Evolutionary conservation across 2,888 invertebrate genomes (phyloP).

Genomic region (Smittia sp.): DNA sequence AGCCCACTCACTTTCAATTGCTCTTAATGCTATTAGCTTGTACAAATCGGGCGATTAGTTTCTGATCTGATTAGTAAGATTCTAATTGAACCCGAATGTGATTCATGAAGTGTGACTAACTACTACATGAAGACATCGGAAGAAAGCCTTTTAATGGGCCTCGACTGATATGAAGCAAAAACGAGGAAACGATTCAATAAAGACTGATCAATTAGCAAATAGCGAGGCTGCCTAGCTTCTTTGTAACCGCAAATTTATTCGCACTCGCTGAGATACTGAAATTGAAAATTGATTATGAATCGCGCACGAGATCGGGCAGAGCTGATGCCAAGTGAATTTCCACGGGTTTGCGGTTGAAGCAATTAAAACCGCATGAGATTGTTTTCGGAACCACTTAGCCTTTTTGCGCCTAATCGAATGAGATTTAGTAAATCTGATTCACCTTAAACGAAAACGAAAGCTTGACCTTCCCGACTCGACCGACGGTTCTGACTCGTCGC

Average conservation of each 20-base stretch:
- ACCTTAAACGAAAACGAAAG: constrained; percentile 2
- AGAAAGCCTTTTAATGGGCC: no score
- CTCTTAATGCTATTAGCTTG: no score
- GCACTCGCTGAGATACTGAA: background rate
- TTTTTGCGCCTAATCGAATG: background rate
- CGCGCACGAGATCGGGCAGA: background rate
- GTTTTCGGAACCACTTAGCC: background rate
- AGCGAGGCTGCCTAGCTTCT: background rate
- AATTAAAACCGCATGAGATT: background rate
- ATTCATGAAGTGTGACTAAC: no score
- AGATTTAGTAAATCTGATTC: background rate
- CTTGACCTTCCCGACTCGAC: background rate
- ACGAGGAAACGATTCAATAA: background rate
- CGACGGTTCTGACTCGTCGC: background rate
- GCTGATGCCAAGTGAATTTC: background rate
- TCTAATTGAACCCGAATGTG: no score
- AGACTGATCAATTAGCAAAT: background rate
- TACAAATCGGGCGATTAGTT: no score
- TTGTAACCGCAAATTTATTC: background rate
- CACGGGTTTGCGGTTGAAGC: background rate
- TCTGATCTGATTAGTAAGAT: no score
- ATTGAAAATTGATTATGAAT: constrained; percentile 8
- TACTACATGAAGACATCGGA: no score
- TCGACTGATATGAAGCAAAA: no score
- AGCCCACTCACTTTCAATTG: no score